Evolutionary conservation across 2,888 invertebrate species (phyloP).

Genomic region (Notodonta dromedarius): DNA sequence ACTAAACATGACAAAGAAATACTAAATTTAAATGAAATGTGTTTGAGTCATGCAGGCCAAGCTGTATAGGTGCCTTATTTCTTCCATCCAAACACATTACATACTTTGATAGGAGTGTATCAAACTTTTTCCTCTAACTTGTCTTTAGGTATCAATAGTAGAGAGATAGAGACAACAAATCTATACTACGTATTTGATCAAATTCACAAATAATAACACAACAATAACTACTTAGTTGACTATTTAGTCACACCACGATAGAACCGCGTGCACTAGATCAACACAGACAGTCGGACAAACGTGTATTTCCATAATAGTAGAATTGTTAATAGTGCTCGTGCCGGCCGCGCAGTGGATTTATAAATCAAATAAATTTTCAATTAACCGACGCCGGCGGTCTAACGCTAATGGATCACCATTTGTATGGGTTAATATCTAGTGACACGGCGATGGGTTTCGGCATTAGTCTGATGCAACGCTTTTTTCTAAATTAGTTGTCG

Average conservation of each 20-base stretch:
- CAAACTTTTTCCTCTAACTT: too few relatives aligned
- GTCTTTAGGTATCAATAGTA: too few relatives aligned
- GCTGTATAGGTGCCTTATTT: too few relatives aligned
- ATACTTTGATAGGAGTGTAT: too few relatives aligned
- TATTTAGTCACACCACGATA: neutral
- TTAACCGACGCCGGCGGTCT: constrained; percentile 28
- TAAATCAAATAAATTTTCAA: constrained; percentile 55
- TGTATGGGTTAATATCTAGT: constrained; percentile 40
- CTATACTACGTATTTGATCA: neutral
- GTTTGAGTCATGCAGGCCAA: too few relatives aligned
- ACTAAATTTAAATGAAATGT: too few relatives aligned
- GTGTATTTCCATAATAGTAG: constrained; percentile 40
- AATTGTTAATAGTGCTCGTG: constrained; percentile 39
- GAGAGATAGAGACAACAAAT: neutral
- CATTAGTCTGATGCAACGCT: constrained; percentile 18
- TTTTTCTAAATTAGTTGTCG: constrained; percentile 1
- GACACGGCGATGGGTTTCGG: constrained; percentile 29
- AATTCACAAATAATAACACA: neutral
- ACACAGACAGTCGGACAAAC: constrained; percentile 32
- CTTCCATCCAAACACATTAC: too few relatives aligned
- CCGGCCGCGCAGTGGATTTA: constrained; percentile 35
- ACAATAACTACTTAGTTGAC: neutral
- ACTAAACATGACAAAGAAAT: too few relatives aligned
- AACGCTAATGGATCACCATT: constrained; percentile 39
- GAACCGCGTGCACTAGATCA: neutral